Conservation (phyloP, 2,113 vertebrate species). For the Rhynchopsitta pachyrhyncha region DNA sequence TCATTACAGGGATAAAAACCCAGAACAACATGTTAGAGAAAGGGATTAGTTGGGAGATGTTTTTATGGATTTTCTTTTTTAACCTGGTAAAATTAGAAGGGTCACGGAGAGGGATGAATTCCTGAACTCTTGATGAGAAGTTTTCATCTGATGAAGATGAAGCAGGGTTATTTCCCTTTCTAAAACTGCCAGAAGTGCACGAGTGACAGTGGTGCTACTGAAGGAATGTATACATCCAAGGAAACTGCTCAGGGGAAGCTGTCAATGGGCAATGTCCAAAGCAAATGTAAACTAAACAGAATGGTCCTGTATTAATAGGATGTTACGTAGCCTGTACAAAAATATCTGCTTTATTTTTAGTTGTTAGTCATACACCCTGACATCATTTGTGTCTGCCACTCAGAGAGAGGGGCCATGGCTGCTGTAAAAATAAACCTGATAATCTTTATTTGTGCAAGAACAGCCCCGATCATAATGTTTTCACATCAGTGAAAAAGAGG, state of each 20-base stretch:
- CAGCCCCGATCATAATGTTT: not conserved
- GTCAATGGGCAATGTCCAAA: constrained; percentile 37
- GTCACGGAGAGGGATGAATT: not conserved
- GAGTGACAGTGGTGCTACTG: not conserved
- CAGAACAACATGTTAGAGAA: constrained; percentile 2
- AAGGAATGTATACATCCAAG: not conserved
- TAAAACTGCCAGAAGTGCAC: not conserved
- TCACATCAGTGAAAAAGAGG: not conserved
- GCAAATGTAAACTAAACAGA: constrained; percentile 27
- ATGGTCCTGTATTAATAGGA: constrained; percentile 12
- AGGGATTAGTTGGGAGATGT: constrained; percentile 32
- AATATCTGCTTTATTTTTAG: constrained; percentile 52
- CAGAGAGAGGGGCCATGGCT: constrained; percentile 25
- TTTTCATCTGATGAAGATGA: not conserved
- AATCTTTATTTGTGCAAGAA: not conserved
- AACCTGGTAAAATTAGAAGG: constrained; percentile 27
- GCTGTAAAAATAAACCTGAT: constrained; percentile 47
- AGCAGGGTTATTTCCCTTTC: not conserved
- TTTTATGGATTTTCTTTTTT: constrained; percentile 50
- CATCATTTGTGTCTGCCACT: constrained; percentile 70
- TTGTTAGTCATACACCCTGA: constrained; percentile 65
- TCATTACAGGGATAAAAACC: constrained; percentile 11
- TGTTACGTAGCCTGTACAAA: not conserved
- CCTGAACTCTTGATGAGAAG: not conserved
- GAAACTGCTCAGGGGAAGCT: constrained; percentile 11